Conservation (phyloP, 1,140 invertebrate species). For the Hypsibius dujardini region DNA sequence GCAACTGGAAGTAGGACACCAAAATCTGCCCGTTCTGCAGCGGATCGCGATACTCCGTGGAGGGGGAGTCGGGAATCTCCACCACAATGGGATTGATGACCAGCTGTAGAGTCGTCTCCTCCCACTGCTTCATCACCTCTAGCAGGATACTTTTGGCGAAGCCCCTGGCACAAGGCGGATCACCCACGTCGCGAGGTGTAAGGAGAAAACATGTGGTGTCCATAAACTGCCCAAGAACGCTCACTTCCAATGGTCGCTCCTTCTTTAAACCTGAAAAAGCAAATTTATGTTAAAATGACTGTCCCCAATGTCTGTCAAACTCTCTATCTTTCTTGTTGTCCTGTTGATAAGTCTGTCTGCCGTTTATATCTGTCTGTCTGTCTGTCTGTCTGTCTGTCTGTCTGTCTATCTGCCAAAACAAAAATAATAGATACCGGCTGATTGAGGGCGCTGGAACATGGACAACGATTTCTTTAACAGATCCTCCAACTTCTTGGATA, state of each 20-base stretch:
- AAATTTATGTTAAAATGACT: too few species aligned
- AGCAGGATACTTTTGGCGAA: neutral
- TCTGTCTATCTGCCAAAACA: too few species aligned
- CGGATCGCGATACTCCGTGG: neutral
- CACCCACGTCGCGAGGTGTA: neutral
- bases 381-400: too few species aligned
- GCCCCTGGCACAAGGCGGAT: neutral
- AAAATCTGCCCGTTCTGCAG: conserved; percentile 5
- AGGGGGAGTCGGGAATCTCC: neutral
- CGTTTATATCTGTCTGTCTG: too few species aligned
- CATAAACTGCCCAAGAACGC: neutral
- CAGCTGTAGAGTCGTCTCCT: conserved; percentile 11
- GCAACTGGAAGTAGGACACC: conserved; percentile 36
- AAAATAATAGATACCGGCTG: too few species aligned
- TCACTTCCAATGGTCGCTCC: conserved; percentile 11
- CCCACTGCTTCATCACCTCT: conserved; percentile 13
- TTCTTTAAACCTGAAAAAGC: too few species aligned
- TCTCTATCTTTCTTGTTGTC: too few species aligned
- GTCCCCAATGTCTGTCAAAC: too few species aligned
- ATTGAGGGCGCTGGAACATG: too few species aligned
- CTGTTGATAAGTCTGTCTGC: too few species aligned
- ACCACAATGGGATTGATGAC: neutral
- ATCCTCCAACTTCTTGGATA: neutral
- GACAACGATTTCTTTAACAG: neutral
- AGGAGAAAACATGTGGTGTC: neutral